Evolutionary conservation across 2,888 invertebrate genomes (phyloP).

Genomic region (Trissonchulus latispiculum): DNA sequence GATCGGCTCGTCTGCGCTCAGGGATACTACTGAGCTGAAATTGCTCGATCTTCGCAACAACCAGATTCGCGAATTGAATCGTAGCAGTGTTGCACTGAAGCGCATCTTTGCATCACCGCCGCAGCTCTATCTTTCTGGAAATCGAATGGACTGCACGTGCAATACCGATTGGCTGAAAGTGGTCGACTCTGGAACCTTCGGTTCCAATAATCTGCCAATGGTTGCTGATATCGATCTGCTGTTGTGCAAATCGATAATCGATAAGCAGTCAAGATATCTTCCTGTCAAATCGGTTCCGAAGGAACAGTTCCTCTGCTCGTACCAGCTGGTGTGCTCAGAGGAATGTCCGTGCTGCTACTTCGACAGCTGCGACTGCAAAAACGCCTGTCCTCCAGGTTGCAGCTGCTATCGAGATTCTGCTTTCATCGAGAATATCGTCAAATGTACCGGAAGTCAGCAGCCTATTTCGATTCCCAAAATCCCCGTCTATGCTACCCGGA

Average conservation of each 20-base stretch:
- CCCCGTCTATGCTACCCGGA: conserved; percentile 80
- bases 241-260: conserved; percentile 3
- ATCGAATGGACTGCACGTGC: conserved; percentile 76
- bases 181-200: conserved; percentile 36
- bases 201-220: not conserved
- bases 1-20: conserved; percentile 15
- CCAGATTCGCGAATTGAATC: conserved; percentile 7
- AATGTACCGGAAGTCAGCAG: conserved; percentile 53
- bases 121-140: conserved; percentile 71
- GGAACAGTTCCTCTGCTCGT: conserved; percentile 66
- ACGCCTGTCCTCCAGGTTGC: conserved; percentile 76
- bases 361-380: conserved; percentile 82
- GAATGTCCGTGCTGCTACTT: conserved; percentile 81
- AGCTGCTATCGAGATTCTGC: conserved; percentile 78
- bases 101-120: conserved; percentile 50
- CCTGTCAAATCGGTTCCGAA: conserved; percentile 20
- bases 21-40: conserved; percentile 1
- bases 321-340: conserved; percentile 72
- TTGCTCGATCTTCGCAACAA: conserved; percentile 20
- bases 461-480: conserved; percentile 60
- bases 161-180: conserved; percentile 81
- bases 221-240: conserved; percentile 9
- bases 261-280: conserved; percentile 56
- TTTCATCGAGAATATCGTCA: conserved; percentile 55
- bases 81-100: not conserved